Conservation (phyloP, 2,113 vertebrate genomes). For the Zapus hudsonius region DNA sequence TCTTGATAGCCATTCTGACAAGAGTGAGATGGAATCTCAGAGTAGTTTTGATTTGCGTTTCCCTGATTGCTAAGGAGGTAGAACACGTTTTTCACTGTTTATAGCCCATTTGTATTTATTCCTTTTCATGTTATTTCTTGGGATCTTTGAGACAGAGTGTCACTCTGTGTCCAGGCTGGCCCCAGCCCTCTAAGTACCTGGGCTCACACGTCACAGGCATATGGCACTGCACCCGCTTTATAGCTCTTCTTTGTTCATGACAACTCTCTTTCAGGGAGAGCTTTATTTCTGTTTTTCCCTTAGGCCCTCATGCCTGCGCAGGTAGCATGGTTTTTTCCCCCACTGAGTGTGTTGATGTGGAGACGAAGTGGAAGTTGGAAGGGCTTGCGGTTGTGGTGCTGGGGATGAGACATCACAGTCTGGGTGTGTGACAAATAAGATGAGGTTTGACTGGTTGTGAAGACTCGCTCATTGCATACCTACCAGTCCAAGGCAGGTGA, state of each 20-base stretch:
- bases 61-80: too few relatives aligned
- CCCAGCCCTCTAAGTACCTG: background rate
- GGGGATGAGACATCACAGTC: background rate
- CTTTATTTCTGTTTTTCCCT: background rate
- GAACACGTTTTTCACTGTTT: too few relatives aligned
- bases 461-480: background rate
- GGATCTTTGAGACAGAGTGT: background rate
- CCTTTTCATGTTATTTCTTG: too few relatives aligned
- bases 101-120: too few relatives aligned
- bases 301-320: too few relatives aligned
- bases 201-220: too few relatives aligned
- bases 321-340: background rate
- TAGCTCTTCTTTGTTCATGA: background rate
- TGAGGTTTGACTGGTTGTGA: background rate
- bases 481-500: background rate
- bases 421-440: background rate
- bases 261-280: background rate
- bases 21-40: too few relatives aligned
- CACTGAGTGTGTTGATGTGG: background rate
- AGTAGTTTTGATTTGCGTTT: too few relatives aligned
- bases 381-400: background rate
- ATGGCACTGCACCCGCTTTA: background rate
- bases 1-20: too few relatives aligned
- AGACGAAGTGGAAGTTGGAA: background rate
- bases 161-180: background rate